Percentiles rank a stretch among this genome's conserved stretches.
phyloP scores from a whole-genome alignment of 2,797 vertebrate genomes.

The Artibeus lituratus region DNA sequence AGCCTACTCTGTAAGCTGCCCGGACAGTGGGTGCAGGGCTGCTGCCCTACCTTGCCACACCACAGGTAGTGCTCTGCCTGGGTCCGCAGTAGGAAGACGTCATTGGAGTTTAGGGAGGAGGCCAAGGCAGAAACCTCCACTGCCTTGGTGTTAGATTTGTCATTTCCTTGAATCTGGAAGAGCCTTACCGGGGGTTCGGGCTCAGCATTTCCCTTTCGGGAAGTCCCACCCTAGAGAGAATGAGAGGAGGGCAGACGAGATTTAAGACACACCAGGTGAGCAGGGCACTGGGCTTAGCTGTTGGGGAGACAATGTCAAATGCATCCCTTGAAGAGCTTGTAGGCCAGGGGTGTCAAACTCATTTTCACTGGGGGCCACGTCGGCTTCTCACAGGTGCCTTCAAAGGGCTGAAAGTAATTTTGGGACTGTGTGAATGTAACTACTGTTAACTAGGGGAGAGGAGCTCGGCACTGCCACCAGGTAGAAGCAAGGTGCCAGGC shows the following conservation, averaged over 20 bases:
- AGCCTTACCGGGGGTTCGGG: conserved; percentile 87
- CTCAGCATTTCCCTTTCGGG: conserved; percentile 83
- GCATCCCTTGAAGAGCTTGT: neutral
- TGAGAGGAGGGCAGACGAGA: neutral
- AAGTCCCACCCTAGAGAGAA: conserved; percentile 88
- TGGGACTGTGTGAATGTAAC: no score
- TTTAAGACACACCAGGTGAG: neutral
- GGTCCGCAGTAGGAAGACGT: conserved; percentile 90
- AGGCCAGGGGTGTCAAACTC: neutral
- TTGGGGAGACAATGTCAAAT: neutral
- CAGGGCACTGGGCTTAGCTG: neutral
- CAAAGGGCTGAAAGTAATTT: no score
- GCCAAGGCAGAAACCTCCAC: conserved; percentile 87
- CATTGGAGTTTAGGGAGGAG: conserved; percentile 91
- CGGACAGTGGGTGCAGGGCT: neutral
- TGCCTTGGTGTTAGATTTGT: conserved; percentile 88
- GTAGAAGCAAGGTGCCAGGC: no score
- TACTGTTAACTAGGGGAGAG: no score
- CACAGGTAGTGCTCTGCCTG: conserved; percentile 86
- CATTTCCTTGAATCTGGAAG: conserved; percentile 89
- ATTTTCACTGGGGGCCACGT: no score
- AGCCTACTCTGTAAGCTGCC: neutral
- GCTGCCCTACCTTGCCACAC: conserved; percentile 90
- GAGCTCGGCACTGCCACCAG: no score
- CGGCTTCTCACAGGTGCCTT: no score